Base-by-base conservation (phyloP, 2,888 invertebrate species). In the Cinara cedri region DNA sequence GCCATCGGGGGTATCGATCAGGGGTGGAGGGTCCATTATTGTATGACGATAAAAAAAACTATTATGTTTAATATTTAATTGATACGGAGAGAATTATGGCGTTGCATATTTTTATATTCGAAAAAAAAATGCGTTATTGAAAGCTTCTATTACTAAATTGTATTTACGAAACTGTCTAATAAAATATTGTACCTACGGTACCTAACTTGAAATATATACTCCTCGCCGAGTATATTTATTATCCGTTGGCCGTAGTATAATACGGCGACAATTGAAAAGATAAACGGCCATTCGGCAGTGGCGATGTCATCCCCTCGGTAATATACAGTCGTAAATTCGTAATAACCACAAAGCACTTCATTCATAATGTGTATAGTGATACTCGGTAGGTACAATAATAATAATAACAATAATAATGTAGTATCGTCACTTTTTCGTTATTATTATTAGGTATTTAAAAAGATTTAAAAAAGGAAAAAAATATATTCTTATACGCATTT, bases 311-410 rank as follows among this genome's bases (percentile, higher is more conserved):
- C 65, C 65, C 46, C n/a, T 44, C 14, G 46, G 19, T 34, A 34
- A n/a, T n/a, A 34, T 51, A 19, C 57, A 72, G 57, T 57, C 57
- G 24, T 42, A 44, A 42, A 14, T 21, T 46, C 44, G 46, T n/a
- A 72, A 60, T 75, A 65, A 66, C 44, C 75, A 26, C 49, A 75
- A 66, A 75, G 55, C 19, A 65, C 65, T 63, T 75, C 65, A 75
- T 75, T 75, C 75, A 66, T 55, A 72, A 11, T 13, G 14, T 51
- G n/a, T n/a, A n/a, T n/a, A n/a, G n/a, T n/a, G n/a, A n/a, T n/a
- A n/a, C n/a, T n/a, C n/a, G n/a, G n/a, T n/a, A n/a, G n/a, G n/a
- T n/a, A n/a, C n/a, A n/a, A n/a, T n/a, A n/a, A 51, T 51, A 51
- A 51, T 13, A 70, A 34, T 42, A 54, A 44, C 55, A 21, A 42